These are phyloP conservation scores for Chascanopsetta lugubris DNA, from an alignment of 2,113 vertebrate species.

Conservation along the genomic window DNA sequence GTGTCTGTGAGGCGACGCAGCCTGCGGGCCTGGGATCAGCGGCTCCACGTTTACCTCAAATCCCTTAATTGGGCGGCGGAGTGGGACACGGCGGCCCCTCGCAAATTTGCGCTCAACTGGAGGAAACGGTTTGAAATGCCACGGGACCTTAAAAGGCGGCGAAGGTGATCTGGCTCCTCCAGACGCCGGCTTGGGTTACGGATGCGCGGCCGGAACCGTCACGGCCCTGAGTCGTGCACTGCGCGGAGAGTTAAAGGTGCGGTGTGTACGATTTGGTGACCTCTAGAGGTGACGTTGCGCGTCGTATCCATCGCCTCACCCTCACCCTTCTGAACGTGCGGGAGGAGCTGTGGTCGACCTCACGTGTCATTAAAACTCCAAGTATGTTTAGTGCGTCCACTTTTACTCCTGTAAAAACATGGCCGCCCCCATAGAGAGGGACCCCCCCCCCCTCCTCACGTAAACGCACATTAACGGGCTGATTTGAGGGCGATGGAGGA, in stretches of 20 bases:
- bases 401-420: too few species aligned
- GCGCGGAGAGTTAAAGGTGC: conserved; percentile 2
- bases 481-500: too few species aligned
- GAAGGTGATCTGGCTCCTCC: conserved; percentile 23
- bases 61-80: conserved; percentile 59
- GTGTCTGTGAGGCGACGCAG: conserved; percentile 42
- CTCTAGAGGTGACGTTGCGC: too few species aligned
- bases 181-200: conserved; percentile 1
- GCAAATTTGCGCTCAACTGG: conserved; percentile 26
- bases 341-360: too few species aligned
- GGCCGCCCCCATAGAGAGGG: too few species aligned
- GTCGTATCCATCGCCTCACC: too few species aligned
- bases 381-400: too few species aligned
- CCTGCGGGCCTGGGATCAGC: conserved; percentile 36
- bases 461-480: too few species aligned
- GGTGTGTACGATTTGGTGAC: too few species aligned
- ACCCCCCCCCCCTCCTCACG: too few species aligned
- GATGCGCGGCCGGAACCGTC: conserved; percentile 12
- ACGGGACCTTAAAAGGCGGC: conserved; percentile 6
- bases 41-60: conserved; percentile 52
- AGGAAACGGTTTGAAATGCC: conserved; percentile 34
- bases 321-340: too few species aligned
- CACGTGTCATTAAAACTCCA: too few species aligned
- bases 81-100: conserved; percentile 27
- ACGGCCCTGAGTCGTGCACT: conserved; percentile 1